These are phyloP conservation scores for Siniperca scherzeri DNA, from an alignment of 2,797 vertebrate species.

Conservation along the genomic window DNA sequence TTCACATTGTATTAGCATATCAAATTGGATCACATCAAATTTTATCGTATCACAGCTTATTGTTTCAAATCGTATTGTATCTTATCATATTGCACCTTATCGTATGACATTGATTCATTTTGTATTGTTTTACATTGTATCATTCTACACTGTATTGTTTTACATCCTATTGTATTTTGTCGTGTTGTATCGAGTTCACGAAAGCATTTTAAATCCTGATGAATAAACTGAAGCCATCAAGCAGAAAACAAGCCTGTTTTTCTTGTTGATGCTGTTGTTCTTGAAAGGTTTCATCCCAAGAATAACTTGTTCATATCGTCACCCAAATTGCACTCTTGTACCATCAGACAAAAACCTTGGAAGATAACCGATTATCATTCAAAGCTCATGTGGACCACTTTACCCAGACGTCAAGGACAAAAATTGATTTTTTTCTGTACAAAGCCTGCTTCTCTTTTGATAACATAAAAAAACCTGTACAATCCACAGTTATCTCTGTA, in stretches of 20 bases:
- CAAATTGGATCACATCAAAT: not conserved
- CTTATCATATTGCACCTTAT: not conserved
- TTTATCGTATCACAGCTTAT: not conserved
- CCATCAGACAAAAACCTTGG: constrained; percentile 22
- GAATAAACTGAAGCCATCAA: not conserved
- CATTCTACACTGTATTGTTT: not conserved
- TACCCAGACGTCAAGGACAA: constrained; percentile 34
- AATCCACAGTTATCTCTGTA: constrained; percentile 46
- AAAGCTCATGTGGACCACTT: constrained; percentile 48
- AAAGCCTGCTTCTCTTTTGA: constrained; percentile 52
- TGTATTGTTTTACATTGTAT: not conserved
- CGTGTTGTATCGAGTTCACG: not conserved
- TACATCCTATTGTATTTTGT: not conserved
- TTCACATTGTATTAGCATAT: no score
- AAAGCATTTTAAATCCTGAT: not conserved
- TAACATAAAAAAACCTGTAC: constrained; percentile 48
- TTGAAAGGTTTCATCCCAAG: constrained; percentile 22
- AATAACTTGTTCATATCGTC: constrained; percentile 25
- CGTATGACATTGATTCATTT: not conserved
- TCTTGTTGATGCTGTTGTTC: constrained; percentile 13
- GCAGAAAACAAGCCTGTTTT: constrained; percentile 2
- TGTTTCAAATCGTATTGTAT: not conserved
- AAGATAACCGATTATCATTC: constrained; percentile 48
- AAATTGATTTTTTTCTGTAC: constrained; percentile 43
- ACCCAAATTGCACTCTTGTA: constrained; percentile 36